Percentiles rank a stretch among this genome's conserved stretches.
These are phyloP conservation scores for Podarcis cretensis DNA, from an alignment of 2,113 vertebrate genomes.

Conservation along the genomic window DNA sequence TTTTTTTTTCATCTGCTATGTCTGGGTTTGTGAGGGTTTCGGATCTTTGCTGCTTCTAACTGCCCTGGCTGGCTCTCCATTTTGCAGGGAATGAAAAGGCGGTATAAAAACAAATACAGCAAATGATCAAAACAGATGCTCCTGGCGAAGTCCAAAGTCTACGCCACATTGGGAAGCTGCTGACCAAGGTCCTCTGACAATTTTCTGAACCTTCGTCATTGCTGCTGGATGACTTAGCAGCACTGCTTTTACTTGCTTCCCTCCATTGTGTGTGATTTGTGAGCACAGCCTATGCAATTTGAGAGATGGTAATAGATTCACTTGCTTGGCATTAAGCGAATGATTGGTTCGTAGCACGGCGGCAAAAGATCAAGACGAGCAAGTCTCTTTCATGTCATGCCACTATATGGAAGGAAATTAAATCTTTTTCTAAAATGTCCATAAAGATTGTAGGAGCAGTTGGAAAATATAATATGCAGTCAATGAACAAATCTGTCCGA, in stretches of 20 bases:
- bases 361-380: neutral
- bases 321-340: neutral
- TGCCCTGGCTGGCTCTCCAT: too few relatives aligned
- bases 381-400: neutral
- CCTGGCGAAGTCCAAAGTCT: neutral
- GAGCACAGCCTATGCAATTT: neutral
- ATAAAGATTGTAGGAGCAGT: neutral
- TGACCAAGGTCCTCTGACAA: too few relatives aligned
- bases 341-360: neutral
- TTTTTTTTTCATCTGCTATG: neutral
- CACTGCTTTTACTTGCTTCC: neutral
- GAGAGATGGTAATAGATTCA: neutral
- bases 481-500: neutral
- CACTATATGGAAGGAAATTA: neutral
- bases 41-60: too few relatives aligned
- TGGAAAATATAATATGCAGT: neutral
- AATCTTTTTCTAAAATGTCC: neutral
- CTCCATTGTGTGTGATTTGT: neutral
- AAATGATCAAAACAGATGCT: neutral
- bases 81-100: too few relatives aligned
- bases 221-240: neutral
- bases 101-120: too few relatives aligned
- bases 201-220: neutral
- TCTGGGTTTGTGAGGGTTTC: too few relatives aligned
- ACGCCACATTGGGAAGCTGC: neutral